Evolutionary conservation across 2,888 invertebrate species (phyloP).

Genomic region (Tachina grossa): DNA sequence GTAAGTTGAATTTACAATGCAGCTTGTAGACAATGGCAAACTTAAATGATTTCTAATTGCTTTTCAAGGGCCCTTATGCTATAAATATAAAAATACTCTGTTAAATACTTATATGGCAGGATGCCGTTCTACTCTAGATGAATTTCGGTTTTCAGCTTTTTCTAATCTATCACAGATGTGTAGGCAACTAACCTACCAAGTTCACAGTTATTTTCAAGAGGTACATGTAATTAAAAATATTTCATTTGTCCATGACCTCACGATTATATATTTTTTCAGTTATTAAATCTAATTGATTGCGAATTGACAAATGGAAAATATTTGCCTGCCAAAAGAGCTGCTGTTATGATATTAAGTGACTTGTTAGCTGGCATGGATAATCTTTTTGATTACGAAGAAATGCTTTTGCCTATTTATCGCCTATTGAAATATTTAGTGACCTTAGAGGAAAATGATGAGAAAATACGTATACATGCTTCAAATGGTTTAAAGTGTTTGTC

Average conservation of each 20-base stretch:
- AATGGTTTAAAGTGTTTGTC: slow-evolving; percentile 79
- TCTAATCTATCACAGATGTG: slow-evolving; percentile 81
- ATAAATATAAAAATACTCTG: slow-evolving; percentile 79
- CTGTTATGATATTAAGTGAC: slow-evolving; percentile 80
- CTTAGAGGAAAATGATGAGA: slow-evolving; percentile 77
- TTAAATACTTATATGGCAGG: slow-evolving; percentile 81
- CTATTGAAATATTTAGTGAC: slow-evolving; percentile 77
- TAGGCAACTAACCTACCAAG: slow-evolving; percentile 80
- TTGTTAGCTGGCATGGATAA: slow-evolving; percentile 81
- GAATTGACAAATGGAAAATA: slow-evolving; percentile 78
- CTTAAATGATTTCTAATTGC: neutral
- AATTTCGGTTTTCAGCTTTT: slow-evolving; percentile 81
- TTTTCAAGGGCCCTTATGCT: slow-evolving; percentile 78
- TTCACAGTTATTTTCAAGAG: slow-evolving; percentile 82
- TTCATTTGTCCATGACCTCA: neutral
- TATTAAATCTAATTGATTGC: slow-evolving; percentile 76
- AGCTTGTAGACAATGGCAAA: neutral
- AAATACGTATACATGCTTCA: slow-evolving; percentile 80
- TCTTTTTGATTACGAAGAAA: slow-evolving; percentile 80
- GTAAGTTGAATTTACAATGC: slow-evolving; percentile 70
- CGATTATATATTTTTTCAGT: slow-evolving; percentile 51
- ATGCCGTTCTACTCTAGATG: slow-evolving; percentile 76
- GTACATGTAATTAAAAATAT: slow-evolving; percentile 66
- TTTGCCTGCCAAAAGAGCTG: slow-evolving; percentile 81
- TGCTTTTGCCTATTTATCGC: slow-evolving; percentile 81